A percentile compares a stretch with the other conserved stretches of the same genome.
These are phyloP conservation scores for Drosophila bocki DNA, from an alignment of 1,140 invertebrate species.

Conservation along the genomic window DNA sequence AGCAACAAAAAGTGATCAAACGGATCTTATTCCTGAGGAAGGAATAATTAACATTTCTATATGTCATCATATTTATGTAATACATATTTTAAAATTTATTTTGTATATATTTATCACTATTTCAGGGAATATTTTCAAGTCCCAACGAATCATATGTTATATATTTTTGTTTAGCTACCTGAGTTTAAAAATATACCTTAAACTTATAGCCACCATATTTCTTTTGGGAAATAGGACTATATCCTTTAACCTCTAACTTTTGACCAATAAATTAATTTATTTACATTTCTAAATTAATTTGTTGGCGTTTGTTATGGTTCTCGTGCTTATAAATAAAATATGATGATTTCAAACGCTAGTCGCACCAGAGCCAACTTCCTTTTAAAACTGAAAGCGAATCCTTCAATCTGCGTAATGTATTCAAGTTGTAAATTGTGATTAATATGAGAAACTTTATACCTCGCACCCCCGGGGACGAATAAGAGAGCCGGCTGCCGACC, in stretches of 20 bases:
- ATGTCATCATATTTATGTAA: neutral
- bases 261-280: neutral
- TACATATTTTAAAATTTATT: too few species aligned
- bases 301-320: neutral
- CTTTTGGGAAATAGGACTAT: neutral
- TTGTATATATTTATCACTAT: too few species aligned
- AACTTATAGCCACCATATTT: neutral
- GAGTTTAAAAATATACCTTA: neutral
- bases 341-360: neutral
- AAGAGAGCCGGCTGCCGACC: conserved; percentile 22
- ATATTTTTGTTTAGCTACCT: neutral
- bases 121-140: too few species aligned
- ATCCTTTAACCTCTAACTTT: too few species aligned
- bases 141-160: too few species aligned
- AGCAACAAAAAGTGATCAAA: too few species aligned
- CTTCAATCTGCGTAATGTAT: conserved; percentile 66
- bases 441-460: conserved; percentile 75
- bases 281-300: conserved; percentile 1
- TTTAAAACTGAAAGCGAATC: conserved; percentile 38
- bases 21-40: too few species aligned
- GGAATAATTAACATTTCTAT: neutral
- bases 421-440: conserved; percentile 76
- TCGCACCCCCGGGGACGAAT: conserved; percentile 37
- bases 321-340: neutral
- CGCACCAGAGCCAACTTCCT: conserved; percentile 3